These are phyloP conservation scores for Sebastes dallii DNA, from an alignment of 2,797 vertebrate genomes.

Conservation along the genomic window DNA sequence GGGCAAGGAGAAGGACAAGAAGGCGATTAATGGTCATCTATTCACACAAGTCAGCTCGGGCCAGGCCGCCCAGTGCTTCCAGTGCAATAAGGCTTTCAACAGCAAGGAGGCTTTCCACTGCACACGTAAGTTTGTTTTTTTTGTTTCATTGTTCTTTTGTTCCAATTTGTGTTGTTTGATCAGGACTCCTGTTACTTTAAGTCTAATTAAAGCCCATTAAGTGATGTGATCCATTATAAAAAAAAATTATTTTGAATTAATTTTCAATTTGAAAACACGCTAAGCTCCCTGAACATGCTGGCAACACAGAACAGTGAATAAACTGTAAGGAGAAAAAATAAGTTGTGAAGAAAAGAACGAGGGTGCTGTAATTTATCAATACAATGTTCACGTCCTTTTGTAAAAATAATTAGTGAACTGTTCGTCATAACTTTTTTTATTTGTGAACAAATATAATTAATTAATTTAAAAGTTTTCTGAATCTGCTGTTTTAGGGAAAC, in stretches of 20 bases:
- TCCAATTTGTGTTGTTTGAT: not conserved
- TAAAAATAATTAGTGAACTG: no score
- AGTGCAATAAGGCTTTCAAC: constrained; percentile 89
- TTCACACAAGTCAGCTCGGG: constrained; percentile 81
- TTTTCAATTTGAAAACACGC: not conserved
- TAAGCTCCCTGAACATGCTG: not conserved
- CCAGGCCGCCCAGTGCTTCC: constrained; percentile 84
- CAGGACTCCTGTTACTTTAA: not conserved
- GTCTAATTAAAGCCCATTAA: constrained; percentile 19
- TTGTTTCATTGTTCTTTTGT: not conserved
- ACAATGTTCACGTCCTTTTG: no score
- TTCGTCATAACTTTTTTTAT: no score
- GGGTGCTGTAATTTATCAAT: not conserved
- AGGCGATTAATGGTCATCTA: constrained; percentile 86
- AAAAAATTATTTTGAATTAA: not conserved
- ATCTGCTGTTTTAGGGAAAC: no score
- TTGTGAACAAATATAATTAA: no score
- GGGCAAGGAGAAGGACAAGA: constrained; percentile 87
- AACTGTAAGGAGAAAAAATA: not conserved
- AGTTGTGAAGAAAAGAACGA: no score
- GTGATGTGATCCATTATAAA: not conserved
- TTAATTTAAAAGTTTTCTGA: no score
- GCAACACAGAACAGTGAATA: not conserved
- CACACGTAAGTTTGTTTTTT: constrained; percentile 83
- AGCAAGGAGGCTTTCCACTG: constrained; percentile 89